These are phyloP conservation scores for Pygathrix nemaeus DNA, from an alignment of 2,113 vertebrate species.

Conservation along the genomic window DNA sequence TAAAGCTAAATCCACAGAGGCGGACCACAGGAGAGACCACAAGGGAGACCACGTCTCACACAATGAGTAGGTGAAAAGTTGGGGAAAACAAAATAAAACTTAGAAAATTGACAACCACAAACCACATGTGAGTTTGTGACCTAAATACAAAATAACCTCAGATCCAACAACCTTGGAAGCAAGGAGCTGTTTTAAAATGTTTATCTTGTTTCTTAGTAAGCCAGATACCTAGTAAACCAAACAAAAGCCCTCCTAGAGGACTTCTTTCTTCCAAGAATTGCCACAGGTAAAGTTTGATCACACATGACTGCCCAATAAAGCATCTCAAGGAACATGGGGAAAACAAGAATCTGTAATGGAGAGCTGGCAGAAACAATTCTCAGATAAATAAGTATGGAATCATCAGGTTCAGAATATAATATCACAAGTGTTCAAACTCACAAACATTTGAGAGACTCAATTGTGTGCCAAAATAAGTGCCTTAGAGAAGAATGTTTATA, in stretches of 20 bases:
- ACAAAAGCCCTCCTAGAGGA: background rate
- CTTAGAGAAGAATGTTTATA: background rate
- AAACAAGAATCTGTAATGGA: background rate
- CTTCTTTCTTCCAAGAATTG: background rate
- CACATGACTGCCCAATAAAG: background rate
- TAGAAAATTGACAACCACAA: background rate
- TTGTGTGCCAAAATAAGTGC: background rate
- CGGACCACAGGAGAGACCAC: background rate
- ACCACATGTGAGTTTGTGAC: background rate
- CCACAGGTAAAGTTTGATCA: background rate
- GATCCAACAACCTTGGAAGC: background rate
- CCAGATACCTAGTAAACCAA: background rate
- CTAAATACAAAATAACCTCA: background rate
- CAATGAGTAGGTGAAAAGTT: background rate
- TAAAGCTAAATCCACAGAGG: background rate
- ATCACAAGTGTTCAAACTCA: background rate
- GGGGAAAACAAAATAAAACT: background rate
- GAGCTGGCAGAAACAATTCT: background rate
- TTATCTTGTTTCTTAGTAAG: background rate
- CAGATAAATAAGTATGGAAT: background rate
- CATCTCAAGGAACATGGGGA: background rate
- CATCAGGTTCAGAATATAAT: background rate
- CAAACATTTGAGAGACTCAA: background rate
- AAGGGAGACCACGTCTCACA: background rate
- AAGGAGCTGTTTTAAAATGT: background rate